These are phyloP conservation scores for Cephus runcator DNA, from an alignment of 2,888 invertebrate genomes.

Conservation along the genomic window DNA sequence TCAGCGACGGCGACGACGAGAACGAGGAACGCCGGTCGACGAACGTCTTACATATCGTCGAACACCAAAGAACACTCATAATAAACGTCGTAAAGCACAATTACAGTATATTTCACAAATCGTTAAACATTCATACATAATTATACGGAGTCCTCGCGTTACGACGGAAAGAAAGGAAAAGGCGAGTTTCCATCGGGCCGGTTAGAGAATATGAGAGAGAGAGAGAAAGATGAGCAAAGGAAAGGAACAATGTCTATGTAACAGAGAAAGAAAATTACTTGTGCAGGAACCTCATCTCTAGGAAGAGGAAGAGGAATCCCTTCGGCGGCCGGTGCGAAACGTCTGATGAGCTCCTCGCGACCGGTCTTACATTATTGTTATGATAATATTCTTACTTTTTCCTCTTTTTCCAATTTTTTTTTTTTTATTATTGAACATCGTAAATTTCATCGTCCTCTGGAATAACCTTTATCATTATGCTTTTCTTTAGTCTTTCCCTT, in stretches of 20 bases:
- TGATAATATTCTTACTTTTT: slow-evolving; percentile 9
- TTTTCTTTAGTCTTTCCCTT: slow-evolving; percentile 29
- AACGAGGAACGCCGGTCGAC: background rate
- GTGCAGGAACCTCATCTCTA: background rate
- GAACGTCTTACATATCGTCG: background rate
- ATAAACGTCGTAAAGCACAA: slow-evolving; percentile 64
- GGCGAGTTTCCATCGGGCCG: slow-evolving; percentile 34
- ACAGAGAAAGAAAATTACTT: background rate
- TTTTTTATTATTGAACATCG: slow-evolving; percentile 7
- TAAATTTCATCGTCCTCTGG: background rate
- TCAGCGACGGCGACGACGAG: background rate
- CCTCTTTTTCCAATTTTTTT: slow-evolving; percentile 5
- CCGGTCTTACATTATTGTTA: slow-evolving; percentile 16
- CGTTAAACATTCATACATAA: slow-evolving; percentile 67
- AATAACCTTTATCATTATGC: background rate
- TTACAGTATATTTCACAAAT: slow-evolving; percentile 68
- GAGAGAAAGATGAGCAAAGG: background rate
- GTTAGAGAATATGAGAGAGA: background rate
- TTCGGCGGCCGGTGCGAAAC: background rate
- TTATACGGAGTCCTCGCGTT: slow-evolving; percentile 44
- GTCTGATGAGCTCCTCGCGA: slow-evolving; percentile 8
- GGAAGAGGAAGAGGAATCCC: background rate
- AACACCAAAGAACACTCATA: slow-evolving; percentile 24
- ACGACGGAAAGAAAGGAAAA: slow-evolving; percentile 42
- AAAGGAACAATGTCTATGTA: background rate